phyloP scores from a whole-genome alignment of 2,797 vertebrate genomes.

The Hippopotamyrus pictus region DNA sequence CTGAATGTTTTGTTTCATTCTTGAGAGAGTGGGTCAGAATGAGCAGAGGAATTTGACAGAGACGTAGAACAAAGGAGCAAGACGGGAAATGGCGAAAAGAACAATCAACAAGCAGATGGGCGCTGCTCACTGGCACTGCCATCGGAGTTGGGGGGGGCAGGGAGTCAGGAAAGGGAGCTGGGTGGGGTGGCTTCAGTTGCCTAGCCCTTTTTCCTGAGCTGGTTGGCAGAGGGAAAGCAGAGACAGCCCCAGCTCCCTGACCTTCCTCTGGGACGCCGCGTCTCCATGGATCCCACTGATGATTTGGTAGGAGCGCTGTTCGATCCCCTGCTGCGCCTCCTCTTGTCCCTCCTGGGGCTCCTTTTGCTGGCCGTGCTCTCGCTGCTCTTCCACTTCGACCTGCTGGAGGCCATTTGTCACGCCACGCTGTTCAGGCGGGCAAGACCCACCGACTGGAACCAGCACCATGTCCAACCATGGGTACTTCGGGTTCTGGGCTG shows the following conservation, averaged over 20 bases:
- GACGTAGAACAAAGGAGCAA: neutral
- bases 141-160: neutral
- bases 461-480: neutral
- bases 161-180: neutral
- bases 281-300: neutral
- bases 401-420: constrained; percentile 12
- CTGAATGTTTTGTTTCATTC: neutral
- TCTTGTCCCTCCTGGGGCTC: neutral
- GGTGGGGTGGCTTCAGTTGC: neutral
- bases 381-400: constrained; percentile 3
- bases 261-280: neutral
- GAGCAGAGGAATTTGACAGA: neutral
- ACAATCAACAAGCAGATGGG: neutral
- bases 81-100: neutral
- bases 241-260: neutral
- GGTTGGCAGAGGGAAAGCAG: neutral
- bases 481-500: neutral
- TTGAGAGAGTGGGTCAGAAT: neutral
- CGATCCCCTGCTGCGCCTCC: neutral
- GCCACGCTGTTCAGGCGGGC: neutral
- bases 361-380: constrained; percentile 2
- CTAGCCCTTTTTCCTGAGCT: neutral
- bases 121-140: constrained; percentile 2
- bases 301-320: neutral
- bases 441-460: neutral